Conservation (phyloP, 1,140 invertebrate species). For the Drosophila truncata region DNA sequence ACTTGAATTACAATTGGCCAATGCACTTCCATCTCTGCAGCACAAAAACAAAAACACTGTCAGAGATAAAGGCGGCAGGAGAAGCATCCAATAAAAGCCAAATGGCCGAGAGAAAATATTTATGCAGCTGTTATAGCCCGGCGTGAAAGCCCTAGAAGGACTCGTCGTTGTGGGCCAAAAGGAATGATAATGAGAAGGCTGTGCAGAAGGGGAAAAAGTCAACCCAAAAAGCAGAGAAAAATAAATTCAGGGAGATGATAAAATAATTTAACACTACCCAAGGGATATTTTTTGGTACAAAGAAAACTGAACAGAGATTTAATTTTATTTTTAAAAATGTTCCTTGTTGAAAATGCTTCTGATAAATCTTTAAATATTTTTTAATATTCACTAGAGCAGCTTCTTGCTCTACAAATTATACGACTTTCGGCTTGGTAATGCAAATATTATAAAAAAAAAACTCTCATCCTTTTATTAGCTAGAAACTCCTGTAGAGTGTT, state of each 20-base stretch:
- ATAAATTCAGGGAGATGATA: background rate
- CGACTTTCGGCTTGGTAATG: background rate
- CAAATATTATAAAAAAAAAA: conserved; percentile 4
- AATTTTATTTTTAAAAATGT: background rate
- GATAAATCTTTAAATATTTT: background rate
- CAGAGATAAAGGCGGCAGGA: conserved; percentile 18
- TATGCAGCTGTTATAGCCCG: conserved; percentile 48
- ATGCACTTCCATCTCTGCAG: conserved; percentile 55
- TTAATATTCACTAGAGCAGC: background rate
- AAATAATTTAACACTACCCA: conserved; percentile 7
- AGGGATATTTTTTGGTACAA: background rate
- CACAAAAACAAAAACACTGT: conserved; percentile 2
- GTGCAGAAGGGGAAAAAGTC: conserved; percentile 1
- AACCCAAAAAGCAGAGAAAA: conserved; percentile 11
- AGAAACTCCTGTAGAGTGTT: background rate
- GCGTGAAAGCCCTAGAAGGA: conserved; percentile 37
- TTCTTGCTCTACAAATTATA: conserved; percentile 1
- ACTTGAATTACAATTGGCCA: conserved; percentile 62
- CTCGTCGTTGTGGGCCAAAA: conserved; percentile 14
- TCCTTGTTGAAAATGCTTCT: background rate
- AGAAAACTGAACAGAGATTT: too few relatives aligned
- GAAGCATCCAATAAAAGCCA: conserved; percentile 50
- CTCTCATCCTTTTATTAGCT: background rate
- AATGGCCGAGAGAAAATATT: conserved; percentile 59
- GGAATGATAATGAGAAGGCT: conserved; percentile 50